Base-by-base conservation (phyloP, 2,888 invertebrate species). In the Ferdinandea cuprea region DNA sequence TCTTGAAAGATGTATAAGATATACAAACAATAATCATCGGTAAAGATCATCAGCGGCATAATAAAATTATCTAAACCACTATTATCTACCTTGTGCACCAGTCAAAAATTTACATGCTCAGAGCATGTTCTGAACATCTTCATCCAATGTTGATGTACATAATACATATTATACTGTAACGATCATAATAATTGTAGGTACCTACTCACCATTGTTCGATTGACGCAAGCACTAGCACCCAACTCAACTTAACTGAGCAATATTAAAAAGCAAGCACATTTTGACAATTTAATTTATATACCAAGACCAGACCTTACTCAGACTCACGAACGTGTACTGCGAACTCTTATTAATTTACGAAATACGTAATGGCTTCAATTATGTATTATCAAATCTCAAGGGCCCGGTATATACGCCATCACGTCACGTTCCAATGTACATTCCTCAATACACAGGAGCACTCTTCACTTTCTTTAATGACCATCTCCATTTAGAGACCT, bases 401-500 rank as follows among this genome's bases (percentile, higher is more conserved):
- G 19, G 58, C n/a, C 1, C 11, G 46, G 46, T 35, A 19, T 15
- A 19, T 4, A 54, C 44, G 40, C 37, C 58, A 5, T 25, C 25
- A 25, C 40, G 58, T 58, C 69, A 58, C 69, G 69, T 69, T 58
- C 59, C 40, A 19, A 48, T n/a, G 21, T 30, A 35, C 44, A 37
- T 48, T 56, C 35, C 30, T 30, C 50, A 37, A 21, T 19, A 37
- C 35, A 65, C 66, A 78, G 66, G 66, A 68, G 79, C 66, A 66
- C 54, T 48, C 44, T 66, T 73, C 35, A 66, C 13, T 59, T 13
- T 37, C 28, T 40, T 15, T 40, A 50, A 66, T 66, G 63, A 50
- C 52, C 40, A 46, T 72, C 72, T 73, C 59, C 65, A 59, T 58
- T 54, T 19, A 21, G 25, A 72, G 65, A 79, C 79, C 79, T 79